These are phyloP conservation scores for Heliothis peltigera DNA, from an alignment of 2,888 invertebrate species.

Conservation along the genomic window DNA sequence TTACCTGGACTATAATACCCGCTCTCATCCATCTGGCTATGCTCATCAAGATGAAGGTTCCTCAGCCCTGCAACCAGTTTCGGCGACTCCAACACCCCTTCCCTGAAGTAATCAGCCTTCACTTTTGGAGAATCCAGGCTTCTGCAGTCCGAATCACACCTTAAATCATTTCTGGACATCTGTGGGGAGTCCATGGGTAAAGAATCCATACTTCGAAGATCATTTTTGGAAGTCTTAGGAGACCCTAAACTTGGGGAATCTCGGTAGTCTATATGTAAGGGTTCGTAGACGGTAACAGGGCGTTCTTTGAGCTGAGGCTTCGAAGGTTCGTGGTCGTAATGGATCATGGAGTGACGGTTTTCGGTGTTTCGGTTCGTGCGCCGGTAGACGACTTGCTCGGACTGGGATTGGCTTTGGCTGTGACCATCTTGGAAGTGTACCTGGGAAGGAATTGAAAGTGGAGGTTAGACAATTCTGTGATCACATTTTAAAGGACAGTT, in stretches of 20 bases:
- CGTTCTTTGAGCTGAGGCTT: slow-evolving; percentile 84
- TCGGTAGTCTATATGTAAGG: slow-evolving; percentile 84
- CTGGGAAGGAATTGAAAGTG: slow-evolving; percentile 59
- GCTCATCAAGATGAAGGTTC: slow-evolving; percentile 84
- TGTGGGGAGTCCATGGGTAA: slow-evolving; percentile 85
- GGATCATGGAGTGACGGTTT: slow-evolving; percentile 88
- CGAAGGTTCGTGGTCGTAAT: slow-evolving; percentile 83
- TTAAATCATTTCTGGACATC: slow-evolving; percentile 80
- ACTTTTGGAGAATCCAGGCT: slow-evolving; percentile 85
- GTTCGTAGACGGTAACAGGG: slow-evolving; percentile 85
- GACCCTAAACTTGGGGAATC: slow-evolving; percentile 84
- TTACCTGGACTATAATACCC: slow-evolving; percentile 87
- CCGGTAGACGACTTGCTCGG: slow-evolving; percentile 78
- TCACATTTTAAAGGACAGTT: background rate
- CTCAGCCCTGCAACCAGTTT: slow-evolving; percentile 82
- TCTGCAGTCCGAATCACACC: slow-evolving; percentile 83
- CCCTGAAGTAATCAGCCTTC: slow-evolving; percentile 82
- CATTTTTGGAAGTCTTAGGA: slow-evolving; percentile 83
- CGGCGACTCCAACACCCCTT: slow-evolving; percentile 81
- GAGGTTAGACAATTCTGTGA: background rate
- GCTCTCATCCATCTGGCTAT: slow-evolving; percentile 87
- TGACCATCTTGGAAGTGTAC: slow-evolving; percentile 85
- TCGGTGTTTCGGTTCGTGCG: slow-evolving; percentile 82
- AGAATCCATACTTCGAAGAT: slow-evolving; percentile 83
- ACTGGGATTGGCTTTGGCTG: slow-evolving; percentile 69